Evolutionary conservation across 2,797 vertebrate genomes (phyloP), one percentile per base, ranked within the genome.

Genomic region (Paramormyrops hopkinsi): DNA sequence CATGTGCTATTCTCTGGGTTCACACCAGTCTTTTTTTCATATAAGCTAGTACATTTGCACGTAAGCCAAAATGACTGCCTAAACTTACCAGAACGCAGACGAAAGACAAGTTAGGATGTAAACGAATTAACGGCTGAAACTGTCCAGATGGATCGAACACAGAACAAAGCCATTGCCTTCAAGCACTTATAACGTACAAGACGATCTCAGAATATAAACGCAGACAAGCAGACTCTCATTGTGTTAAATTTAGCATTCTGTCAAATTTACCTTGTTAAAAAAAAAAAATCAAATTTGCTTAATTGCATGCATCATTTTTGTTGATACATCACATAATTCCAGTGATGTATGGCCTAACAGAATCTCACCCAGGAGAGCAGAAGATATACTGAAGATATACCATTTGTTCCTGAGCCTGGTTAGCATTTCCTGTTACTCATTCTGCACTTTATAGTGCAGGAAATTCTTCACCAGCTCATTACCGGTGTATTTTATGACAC

Each of bases 1-100:
- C 94, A 93, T 93, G 94, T 88, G 29, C 94, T 94, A 94, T 56
- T 87, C 53, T 87, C 93, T 94, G 93, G 94, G 50, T 59, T 87
- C 25, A 56, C 62, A 46, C 76, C 65, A 37, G 84, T 50, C 37
- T 73, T 88, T 85, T 65, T 59, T 59, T 53, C 59, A 62, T 53
- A 87, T 87, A 79, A 90, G 90, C 90, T 87, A 88, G 56, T 79
- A 54, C 25, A 46, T 90, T 90, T 90, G 88, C 84, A 90, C 90
- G 76, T 87, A 56, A 84, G 59, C 85, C 82, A 51, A 85, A 85
- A 51, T 12, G 48, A 85, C 82, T 85, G 82, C 82, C 44, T 85
- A 9, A 17, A 50, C 22, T 25, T 51, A 19, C 22, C 46, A 85
- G 50, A 51, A 85, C n/a, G n/a, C 44, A 50, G 82, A 25, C 9